These are phyloP conservation scores for Ennomos quercinarius DNA, from an alignment of 2,888 invertebrate species.

Conservation along the genomic window DNA sequence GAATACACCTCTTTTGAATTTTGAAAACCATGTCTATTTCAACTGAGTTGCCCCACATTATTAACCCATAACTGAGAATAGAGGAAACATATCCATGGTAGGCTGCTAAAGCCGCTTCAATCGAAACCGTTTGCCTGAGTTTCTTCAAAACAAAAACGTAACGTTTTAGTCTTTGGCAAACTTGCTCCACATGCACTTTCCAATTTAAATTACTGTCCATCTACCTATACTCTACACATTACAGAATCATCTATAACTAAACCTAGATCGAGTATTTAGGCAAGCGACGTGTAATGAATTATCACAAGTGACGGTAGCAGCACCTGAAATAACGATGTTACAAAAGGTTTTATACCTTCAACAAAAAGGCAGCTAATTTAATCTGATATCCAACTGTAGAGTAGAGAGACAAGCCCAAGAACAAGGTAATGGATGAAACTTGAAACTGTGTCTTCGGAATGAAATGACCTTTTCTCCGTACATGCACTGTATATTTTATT, in stretches of 20 bases:
- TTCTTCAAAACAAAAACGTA: too few relatives aligned
- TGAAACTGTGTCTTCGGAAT: constrained; percentile 17
- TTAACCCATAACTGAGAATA: too few relatives aligned
- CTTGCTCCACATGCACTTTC: too few relatives aligned
- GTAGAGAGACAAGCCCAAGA: constrained; percentile 10
- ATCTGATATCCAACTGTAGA: constrained; percentile 17
- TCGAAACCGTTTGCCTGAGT: too few relatives aligned
- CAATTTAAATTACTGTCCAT: too few relatives aligned
- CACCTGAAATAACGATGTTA: constrained; percentile 19
- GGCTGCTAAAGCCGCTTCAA: too few relatives aligned
- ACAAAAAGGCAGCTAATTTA: constrained; percentile 25
- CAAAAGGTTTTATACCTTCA: constrained; percentile 22
- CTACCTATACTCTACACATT: not conserved
- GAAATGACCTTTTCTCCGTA: constrained; percentile 9
- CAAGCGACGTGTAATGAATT: constrained; percentile 2
- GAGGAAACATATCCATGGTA: too few relatives aligned
- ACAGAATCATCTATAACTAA: not conserved
- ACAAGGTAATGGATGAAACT: constrained; percentile 26
- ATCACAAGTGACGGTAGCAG: constrained; percentile 10
- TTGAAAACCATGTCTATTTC: too few relatives aligned
- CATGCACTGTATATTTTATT: constrained; percentile 20
- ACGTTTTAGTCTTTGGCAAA: too few relatives aligned
- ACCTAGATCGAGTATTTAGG: too few relatives aligned
- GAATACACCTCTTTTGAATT: too few relatives aligned
- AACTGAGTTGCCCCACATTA: too few relatives aligned